Base-by-base conservation (phyloP, 2,113 vertebrate species). In the Serinus canaria region DNA sequence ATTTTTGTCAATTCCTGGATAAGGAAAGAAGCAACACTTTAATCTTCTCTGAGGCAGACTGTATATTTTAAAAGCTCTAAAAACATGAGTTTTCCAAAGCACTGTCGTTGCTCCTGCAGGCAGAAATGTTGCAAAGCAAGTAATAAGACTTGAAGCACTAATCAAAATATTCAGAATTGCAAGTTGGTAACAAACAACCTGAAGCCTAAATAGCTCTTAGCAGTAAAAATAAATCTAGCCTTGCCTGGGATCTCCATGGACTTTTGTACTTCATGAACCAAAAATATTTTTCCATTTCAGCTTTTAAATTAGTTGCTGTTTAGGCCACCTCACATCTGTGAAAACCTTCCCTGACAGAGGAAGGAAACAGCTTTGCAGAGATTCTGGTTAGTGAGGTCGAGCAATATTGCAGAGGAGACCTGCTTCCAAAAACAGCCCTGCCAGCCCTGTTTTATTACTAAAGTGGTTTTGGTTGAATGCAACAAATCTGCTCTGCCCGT, bases 41-140 rank as follows among this genome's bases (percentile, higher is more conserved):
- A 39, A 73, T 92, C 66, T 86, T 80, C 56, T 91, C 80, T 43
- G 31, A 83, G 67, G 46, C 70, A 86, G 37, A 73, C 11, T 59
- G 33, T 86, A 11, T 87, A 81, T 91, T 92, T 92, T 89, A 89
- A 83, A 70, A 87, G 59, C 35, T 87, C 59, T 94, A 41, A 86
- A 77, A 92, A 91, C 50, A 77, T 5, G 28, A 83, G 46, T 60
- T 69, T 94, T 86, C 59, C 87, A 91, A 89, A 83, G 76, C 33
- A 62, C 24, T 78, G 33, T 37, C 35, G 0, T 66, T 62, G 80
- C 62, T 91, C 59, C 91, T 83, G 19, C 25, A 83, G 89, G 80
- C 55, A 83, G 68, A 89, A 74, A 81, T 18, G 46, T 69, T 83
- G 69, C 72, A 83, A 94, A 86, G 22, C 23, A 78, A 89, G 50